phyloP scores from a whole-genome alignment of 2,888 invertebrate species.

The Epistrophe grossulariae region DNA sequence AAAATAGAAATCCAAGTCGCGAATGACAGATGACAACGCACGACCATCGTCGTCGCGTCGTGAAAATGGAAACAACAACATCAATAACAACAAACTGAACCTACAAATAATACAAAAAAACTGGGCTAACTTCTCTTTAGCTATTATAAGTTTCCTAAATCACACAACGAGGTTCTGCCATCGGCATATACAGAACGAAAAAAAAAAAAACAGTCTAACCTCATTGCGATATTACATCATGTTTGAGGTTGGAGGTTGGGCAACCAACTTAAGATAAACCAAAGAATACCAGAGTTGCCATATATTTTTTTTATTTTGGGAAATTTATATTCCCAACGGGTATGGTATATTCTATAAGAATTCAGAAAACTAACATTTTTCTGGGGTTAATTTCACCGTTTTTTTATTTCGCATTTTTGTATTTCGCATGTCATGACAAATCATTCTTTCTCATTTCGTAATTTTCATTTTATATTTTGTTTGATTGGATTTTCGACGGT shows the following conservation, averaged over 20 bases:
- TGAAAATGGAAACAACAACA: slow-evolving; percentile 42
- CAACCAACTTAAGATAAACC: slow-evolving; percentile 35
- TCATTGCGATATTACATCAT: slow-evolving; percentile 71
- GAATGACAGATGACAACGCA: slow-evolving; percentile 44
- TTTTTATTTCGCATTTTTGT: too few species aligned
- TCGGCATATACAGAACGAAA: not conserved
- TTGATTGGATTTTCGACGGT: too few species aligned
- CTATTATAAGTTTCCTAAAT: slow-evolving; percentile 63
- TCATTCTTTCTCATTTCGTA: too few species aligned
- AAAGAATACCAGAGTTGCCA: not conserved
- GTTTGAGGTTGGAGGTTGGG: slow-evolving; percentile 55
- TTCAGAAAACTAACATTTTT: too few species aligned
- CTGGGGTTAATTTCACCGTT: too few species aligned
- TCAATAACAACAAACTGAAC: slow-evolving; percentile 28
- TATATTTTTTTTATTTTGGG: not conserved
- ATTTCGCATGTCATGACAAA: too few species aligned
- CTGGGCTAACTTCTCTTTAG: slow-evolving; percentile 63
- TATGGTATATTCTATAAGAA: too few species aligned
- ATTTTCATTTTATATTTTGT: too few species aligned
- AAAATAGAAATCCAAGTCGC: slow-evolving; percentile 59
- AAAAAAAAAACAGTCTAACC: slow-evolving; percentile 43
- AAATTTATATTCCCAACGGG: not conserved
- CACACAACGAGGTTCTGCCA: slow-evolving; percentile 37
- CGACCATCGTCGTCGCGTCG: slow-evolving; percentile 13
- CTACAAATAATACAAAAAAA: slow-evolving; percentile 57